A percentile compares a stretch with the other conserved stretches of the same genome.
These are phyloP conservation scores for Pocillopora meandrina DNA, from an alignment of 92 coral and sea anemone genomes.

Conservation along the genomic window DNA sequence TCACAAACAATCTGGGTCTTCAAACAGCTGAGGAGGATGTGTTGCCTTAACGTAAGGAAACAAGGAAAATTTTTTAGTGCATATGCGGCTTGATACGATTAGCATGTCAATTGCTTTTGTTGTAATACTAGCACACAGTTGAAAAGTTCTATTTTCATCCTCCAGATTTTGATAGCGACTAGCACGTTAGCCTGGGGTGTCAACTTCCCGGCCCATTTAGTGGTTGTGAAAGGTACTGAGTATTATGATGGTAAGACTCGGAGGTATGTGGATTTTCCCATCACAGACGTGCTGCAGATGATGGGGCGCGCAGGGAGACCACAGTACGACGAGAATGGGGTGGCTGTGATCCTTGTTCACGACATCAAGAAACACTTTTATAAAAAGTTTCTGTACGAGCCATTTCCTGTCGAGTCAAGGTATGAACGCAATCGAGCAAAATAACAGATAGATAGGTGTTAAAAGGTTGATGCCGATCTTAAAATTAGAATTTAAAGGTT, in stretches of 20 bases:
- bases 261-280: conserved; percentile 97
- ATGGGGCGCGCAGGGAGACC: conserved; percentile 99
- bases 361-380: conserved; percentile 99
- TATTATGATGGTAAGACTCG: conserved; percentile 93
- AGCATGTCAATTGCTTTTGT: no score
- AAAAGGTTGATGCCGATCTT: no score
- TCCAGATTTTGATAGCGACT: conserved; percentile 89
- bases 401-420: conserved; percentile 99
- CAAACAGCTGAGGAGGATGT: no score
- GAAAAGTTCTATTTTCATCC: not conserved
- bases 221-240: conserved; percentile 95
- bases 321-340: conserved; percentile 98
- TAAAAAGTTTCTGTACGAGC: conserved; percentile 97
- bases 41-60: no score
- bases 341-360: conserved; percentile 96
- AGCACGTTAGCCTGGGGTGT: conserved; percentile 99
- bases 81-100: no score
- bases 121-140: no score
- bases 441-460: no score
- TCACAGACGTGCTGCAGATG: conserved; percentile 99
- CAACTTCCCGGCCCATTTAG: conserved; percentile 97
- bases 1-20: no score
- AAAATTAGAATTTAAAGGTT: no score
- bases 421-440: conserved; percentile 3
- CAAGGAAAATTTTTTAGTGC: no score